Evolutionary conservation across 2,888 invertebrate species (phyloP).

Genomic region (Macrophya alboannulata): DNA sequence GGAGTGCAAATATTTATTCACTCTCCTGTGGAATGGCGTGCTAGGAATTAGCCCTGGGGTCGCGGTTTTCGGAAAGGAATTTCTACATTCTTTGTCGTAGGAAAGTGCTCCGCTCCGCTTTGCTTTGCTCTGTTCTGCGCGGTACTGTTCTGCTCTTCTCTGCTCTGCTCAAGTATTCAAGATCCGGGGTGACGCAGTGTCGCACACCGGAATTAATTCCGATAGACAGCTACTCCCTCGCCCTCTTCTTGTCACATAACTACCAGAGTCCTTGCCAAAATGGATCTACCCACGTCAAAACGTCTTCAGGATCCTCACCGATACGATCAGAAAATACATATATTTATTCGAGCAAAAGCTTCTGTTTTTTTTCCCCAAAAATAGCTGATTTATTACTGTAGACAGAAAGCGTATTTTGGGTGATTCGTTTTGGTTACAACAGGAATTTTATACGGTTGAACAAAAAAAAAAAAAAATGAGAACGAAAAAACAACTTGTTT

Average conservation of each 20-base stretch:
- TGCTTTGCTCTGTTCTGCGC: neutral
- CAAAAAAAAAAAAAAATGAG: neutral
- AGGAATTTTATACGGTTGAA: neutral
- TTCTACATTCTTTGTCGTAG: slow-evolving; percentile 49
- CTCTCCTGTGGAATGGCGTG: slow-evolving; percentile 28
- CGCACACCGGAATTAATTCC: slow-evolving; percentile 54
- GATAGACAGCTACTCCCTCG: slow-evolving; percentile 51
- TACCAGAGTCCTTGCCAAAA: neutral
- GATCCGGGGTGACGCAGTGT: slow-evolving; percentile 35
- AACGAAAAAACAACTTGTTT: neutral
- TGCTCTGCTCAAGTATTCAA: slow-evolving; percentile 38
- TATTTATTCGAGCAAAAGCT: neutral
- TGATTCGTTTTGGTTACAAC: neutral
- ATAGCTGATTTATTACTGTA: neutral
- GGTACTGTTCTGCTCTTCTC: neutral
- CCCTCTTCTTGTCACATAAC: slow-evolving; percentile 36
- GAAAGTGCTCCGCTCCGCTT: slow-evolving; percentile 12
- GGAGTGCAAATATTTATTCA: slow-evolving; percentile 47
- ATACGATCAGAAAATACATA: neutral
- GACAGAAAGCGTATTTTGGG: neutral
- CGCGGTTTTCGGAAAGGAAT: slow-evolving; percentile 45
- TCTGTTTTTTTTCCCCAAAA: neutral
- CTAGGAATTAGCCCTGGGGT: slow-evolving; percentile 51
- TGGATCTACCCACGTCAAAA: slow-evolving; percentile 13
- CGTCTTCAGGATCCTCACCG: neutral